phyloP scores from a whole-genome alignment of 2,888 invertebrate species.

The Athrips mouffetella region DNA sequence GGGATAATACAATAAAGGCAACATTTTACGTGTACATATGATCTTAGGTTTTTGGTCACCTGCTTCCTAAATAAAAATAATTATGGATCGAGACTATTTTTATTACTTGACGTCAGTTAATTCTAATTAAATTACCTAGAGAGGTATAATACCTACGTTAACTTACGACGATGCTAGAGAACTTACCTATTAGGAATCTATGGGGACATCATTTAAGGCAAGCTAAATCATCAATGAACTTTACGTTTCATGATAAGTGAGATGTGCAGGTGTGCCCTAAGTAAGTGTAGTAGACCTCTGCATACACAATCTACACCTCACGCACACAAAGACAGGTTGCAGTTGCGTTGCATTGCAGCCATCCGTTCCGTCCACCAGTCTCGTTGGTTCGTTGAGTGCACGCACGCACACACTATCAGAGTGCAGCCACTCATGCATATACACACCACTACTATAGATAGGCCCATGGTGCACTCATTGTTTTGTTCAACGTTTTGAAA shows the following conservation, averaged over 20 bases:
- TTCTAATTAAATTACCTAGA: too few relatives aligned
- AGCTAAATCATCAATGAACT: conserved; percentile 8
- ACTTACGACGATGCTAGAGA: too few relatives aligned
- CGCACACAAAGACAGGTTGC: conserved; percentile 38
- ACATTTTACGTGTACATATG: too few relatives aligned
- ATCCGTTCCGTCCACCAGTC: conserved; percentile 24
- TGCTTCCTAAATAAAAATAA: too few relatives aligned
- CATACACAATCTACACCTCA: conserved; percentile 20
- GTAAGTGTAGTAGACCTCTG: conserved; percentile 6
- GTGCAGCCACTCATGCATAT: conserved; percentile 35
- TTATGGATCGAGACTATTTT: too few relatives aligned
- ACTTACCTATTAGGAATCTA: not conserved
- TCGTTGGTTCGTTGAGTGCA: conserved; percentile 37
- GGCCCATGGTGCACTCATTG: conserved; percentile 59
- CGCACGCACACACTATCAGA: conserved; percentile 33
- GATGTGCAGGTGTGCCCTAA: conserved; percentile 8
- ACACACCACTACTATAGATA: conserved; percentile 40
- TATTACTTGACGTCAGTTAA: too few relatives aligned
- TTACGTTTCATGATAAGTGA: not conserved
- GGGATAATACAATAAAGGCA: not conserved
- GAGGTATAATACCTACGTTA: too few relatives aligned
- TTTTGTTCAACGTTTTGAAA: conserved; percentile 69
- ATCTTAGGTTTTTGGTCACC: too few relatives aligned
- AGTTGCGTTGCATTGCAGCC: conserved; percentile 16
- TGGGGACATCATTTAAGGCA: not conserved